Conservation (phyloP, 2,797 vertebrate genomes). For the Gouania willdenowi region DNA sequence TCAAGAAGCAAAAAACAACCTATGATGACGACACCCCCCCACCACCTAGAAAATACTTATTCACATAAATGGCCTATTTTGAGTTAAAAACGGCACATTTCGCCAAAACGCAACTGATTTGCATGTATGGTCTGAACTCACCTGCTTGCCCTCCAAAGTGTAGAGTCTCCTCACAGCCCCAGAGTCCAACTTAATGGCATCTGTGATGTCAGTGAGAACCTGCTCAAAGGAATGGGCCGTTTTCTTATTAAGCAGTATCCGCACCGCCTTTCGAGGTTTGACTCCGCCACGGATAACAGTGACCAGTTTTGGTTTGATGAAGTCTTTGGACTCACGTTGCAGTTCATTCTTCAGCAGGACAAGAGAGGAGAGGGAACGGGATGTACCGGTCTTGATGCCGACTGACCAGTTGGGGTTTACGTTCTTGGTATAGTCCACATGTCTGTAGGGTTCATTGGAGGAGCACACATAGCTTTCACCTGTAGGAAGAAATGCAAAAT, state of each 20-base stretch:
- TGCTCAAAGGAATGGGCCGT: conserved; percentile 98
- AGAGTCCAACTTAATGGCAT: conserved; percentile 96
- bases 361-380: conserved; percentile 81
- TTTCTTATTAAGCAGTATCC: conserved; percentile 97
- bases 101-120: too few species aligned
- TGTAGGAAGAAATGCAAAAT: conserved; percentile 33
- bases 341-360: conserved; percentile 75
- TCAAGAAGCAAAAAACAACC: too few species aligned
- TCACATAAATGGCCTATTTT: too few species aligned
- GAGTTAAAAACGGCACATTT: too few species aligned
- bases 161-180: conserved; percentile 93
- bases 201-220: conserved; percentile 95
- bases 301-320: conserved; percentile 96
- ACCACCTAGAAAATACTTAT: too few species aligned
- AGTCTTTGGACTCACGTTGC: conserved; percentile 87
- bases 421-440: conserved; percentile 94
- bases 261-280: conserved; percentile 94
- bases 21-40: too few species aligned
- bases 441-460: conserved; percentile 90
- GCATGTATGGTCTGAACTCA: too few species aligned
- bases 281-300: conserved; percentile 96
- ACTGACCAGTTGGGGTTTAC: conserved; percentile 96
- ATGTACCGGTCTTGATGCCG: conserved; percentile 80
- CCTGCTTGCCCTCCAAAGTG: conserved; percentile 96
- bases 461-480: conserved; percentile 98